These are phyloP conservation scores for Tyrophagus putrescentiae DNA, from an alignment of 1,140 invertebrate species.

Conservation along the genomic window DNA sequence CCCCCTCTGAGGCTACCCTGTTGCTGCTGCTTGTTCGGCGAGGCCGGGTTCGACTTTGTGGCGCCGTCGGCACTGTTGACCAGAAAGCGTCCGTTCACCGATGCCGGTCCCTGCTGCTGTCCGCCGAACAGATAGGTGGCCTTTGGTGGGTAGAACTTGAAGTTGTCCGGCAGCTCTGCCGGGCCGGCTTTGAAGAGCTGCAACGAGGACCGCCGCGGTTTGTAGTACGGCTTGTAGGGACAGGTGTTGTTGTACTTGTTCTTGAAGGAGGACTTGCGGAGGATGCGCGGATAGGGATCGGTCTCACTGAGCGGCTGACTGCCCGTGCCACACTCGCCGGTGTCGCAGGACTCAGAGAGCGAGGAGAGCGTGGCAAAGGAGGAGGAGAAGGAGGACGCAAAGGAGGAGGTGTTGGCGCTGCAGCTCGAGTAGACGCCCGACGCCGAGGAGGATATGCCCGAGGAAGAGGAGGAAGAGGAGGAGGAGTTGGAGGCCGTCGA, in stretches of 20 bases:
- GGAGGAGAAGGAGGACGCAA: constrained; percentile 15
- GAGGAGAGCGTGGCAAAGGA: constrained; percentile 9
- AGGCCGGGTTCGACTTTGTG: constrained; percentile 10
- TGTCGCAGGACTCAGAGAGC: constrained; percentile 13
- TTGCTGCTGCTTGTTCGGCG: not conserved
- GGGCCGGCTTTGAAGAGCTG: not conserved
- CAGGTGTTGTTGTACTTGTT: constrained; percentile 2
- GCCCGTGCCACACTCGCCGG: not conserved
- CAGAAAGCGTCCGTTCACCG: not conserved
- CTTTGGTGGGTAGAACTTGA: not conserved
- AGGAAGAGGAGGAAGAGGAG: not conserved
- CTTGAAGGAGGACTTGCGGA: constrained; percentile 5
- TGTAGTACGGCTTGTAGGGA: constrained; percentile 12
- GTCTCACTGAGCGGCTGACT: not conserved
- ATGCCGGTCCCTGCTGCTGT: not conserved
- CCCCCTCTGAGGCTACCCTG: not conserved
- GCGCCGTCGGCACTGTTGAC: not conserved
- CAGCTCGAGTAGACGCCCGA: not conserved
- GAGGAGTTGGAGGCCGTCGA: constrained; percentile 12
- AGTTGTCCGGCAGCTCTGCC: not conserved
- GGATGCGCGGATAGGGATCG: constrained; percentile 11
- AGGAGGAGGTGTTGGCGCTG: not conserved
- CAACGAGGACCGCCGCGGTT: not conserved
- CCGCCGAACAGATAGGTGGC: not conserved
- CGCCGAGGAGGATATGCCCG: constrained; percentile 15